Conservation (phyloP, 2,888 invertebrate species). For the Matsumyia berberina region DNA sequence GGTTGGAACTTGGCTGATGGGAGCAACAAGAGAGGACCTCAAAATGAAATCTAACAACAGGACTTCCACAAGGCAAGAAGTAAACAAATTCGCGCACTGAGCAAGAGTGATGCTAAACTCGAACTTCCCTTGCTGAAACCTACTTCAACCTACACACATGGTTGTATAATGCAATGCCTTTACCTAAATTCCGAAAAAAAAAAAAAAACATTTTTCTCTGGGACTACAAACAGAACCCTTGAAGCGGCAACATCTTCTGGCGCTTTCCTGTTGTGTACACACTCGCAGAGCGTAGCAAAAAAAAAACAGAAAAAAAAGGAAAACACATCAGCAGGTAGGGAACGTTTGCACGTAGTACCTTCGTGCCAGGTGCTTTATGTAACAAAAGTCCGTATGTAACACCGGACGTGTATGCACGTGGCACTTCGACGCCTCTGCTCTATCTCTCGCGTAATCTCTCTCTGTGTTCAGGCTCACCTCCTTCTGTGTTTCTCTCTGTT, state of each 20-base stretch:
- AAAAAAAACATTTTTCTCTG: neutral
- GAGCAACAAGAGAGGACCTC: too few species aligned
- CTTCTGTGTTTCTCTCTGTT: slow-evolving; percentile 13
- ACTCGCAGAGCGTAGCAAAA: neutral
- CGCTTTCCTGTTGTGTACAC: slow-evolving; percentile 24
- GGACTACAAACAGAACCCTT: neutral
- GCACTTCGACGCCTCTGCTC: slow-evolving; percentile 10
- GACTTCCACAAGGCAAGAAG: too few species aligned
- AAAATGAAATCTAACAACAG: too few species aligned
- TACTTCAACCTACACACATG: too few species aligned
- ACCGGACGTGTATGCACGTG: slow-evolving; percentile 49
- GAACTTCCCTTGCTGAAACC: too few species aligned
- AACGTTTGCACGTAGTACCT: slow-evolving; percentile 9
- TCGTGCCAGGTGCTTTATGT: slow-evolving; percentile 51
- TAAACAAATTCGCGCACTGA: too few species aligned
- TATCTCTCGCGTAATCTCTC: neutral
- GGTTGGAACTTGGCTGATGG: too few species aligned
- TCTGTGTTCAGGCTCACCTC: neutral
- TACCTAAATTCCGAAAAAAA: too few species aligned
- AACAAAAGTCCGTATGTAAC: slow-evolving; percentile 21
- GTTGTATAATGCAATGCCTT: too few species aligned
- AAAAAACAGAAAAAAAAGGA: slow-evolving; percentile 1
- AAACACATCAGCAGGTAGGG: slow-evolving; percentile 25
- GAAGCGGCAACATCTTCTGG: slow-evolving; percentile 13
- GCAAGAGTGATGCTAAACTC: too few species aligned